phyloP scores from a whole-genome alignment of 1,140 invertebrate species.

The Habropoda laboriosa region DNA sequence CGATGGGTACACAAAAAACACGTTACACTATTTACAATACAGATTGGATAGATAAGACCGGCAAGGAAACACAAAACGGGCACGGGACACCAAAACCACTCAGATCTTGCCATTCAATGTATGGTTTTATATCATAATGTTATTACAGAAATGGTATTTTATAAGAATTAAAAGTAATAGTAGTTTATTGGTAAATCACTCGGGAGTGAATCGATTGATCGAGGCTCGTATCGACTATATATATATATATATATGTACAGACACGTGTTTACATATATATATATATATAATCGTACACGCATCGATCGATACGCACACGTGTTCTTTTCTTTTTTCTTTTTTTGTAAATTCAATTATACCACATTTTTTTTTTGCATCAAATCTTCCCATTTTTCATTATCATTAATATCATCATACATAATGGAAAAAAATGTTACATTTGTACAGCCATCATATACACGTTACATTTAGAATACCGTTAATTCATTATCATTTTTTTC shows the following conservation, averaged over 20 bases:
- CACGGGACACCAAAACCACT: neutral
- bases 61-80: neutral
- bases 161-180: conserved; percentile 80
- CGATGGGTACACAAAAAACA: neutral
- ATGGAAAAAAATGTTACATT: conserved; percentile 82
- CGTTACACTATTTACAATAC: neutral
- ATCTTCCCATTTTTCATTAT: conserved; percentile 68
- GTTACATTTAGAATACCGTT: conserved; percentile 80
- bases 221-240: conserved; percentile 52
- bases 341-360: conserved; percentile 64
- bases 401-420: conserved; percentile 77
- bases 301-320: conserved; percentile 67
- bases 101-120: conserved; percentile 77
- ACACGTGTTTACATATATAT: too few relatives aligned
- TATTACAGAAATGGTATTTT: conserved; percentile 80
- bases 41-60: neutral
- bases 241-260: too few relatives aligned
- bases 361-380: conserved; percentile 65
- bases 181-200: conserved; percentile 78
- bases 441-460: conserved; percentile 81
- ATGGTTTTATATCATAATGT: conserved; percentile 81
- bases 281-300: conserved; percentile 36
- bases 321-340: conserved; percentile 61
- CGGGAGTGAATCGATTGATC: conserved; percentile 70
- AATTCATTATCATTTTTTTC: conserved; percentile 76